phyloP scores from a whole-genome alignment of 2,888 invertebrate genomes.

The Cistogaster globosa region DNA sequence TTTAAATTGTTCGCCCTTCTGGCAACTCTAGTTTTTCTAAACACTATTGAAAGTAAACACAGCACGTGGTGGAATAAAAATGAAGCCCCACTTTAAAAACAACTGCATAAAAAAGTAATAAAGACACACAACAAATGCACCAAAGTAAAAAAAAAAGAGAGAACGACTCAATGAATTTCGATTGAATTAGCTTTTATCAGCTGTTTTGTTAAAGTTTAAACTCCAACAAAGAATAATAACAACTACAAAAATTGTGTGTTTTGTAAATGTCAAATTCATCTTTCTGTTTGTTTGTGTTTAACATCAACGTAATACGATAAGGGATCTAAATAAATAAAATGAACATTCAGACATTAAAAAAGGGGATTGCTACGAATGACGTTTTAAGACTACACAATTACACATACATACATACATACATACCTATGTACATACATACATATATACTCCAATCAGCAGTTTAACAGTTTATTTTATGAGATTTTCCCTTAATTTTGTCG shows the following conservation, averaged over 20 bases:
- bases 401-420: background rate
- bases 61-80: conserved; percentile 55
- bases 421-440: background rate
- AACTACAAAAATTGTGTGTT: background rate
- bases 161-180: conserved; percentile 38
- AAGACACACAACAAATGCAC: background rate
- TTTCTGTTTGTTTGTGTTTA: conserved; percentile 1
- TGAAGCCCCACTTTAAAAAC: background rate
- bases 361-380: conserved; percentile 49
- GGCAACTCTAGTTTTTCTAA: conserved; percentile 7
- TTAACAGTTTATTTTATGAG: background rate
- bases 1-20: background rate
- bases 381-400: conserved; percentile 28
- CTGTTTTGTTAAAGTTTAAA: conserved; percentile 36
- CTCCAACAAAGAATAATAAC: background rate
- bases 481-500: too few relatives aligned
- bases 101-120: background rate
- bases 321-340: conserved; percentile 4
- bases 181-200: conserved; percentile 57
- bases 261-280: background rate
- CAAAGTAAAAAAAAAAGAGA: conserved; percentile 6
- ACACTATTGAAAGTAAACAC: background rate
- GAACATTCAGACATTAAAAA: conserved; percentile 15
- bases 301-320: conserved; percentile 27
- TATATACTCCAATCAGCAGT: conserved; percentile 17